Evolutionary conservation across 2,888 invertebrate genomes (phyloP).

Genomic region (Blera fallax): DNA sequence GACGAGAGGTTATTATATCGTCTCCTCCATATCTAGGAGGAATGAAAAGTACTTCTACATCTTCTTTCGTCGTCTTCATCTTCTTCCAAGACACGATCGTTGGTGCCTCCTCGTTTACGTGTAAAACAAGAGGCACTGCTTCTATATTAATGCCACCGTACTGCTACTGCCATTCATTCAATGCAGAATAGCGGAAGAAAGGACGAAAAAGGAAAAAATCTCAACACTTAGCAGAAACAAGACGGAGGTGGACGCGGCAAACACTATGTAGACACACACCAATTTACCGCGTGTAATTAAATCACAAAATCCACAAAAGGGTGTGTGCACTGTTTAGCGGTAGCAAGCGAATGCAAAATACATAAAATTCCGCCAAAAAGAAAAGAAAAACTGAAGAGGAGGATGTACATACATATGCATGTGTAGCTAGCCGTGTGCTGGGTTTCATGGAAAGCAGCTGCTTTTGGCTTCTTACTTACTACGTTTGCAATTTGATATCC

Average conservation of each 20-base stretch:
- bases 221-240: slow-evolving; percentile 10
- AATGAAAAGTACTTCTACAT: background rate
- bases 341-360: slow-evolving; percentile 1
- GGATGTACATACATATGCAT: too few species aligned
- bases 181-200: background rate
- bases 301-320: slow-evolving; percentile 71
- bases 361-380: slow-evolving; percentile 42
- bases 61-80: slow-evolving; percentile 41
- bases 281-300: slow-evolving; percentile 70
- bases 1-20: slow-evolving; percentile 60
- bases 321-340: slow-evolving; percentile 34
- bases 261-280: slow-evolving; percentile 54
- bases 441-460: slow-evolving; percentile 50
- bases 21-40: too few species aligned
- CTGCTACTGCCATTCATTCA: slow-evolving; percentile 56
- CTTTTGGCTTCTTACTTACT: slow-evolving; percentile 20
- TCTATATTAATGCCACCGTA: slow-evolving; percentile 57
- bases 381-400: background rate
- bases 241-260: slow-evolving; percentile 2
- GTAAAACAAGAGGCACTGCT: slow-evolving; percentile 63
- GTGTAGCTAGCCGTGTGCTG: background rate
- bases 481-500: slow-evolving; percentile 67
- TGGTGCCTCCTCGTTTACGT: slow-evolving; percentile 53
- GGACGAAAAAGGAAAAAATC: background rate
- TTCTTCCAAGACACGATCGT: slow-evolving; percentile 8